Base-by-base conservation (phyloP, 2,113 vertebrate species). In the Anguilla rostrata region DNA sequence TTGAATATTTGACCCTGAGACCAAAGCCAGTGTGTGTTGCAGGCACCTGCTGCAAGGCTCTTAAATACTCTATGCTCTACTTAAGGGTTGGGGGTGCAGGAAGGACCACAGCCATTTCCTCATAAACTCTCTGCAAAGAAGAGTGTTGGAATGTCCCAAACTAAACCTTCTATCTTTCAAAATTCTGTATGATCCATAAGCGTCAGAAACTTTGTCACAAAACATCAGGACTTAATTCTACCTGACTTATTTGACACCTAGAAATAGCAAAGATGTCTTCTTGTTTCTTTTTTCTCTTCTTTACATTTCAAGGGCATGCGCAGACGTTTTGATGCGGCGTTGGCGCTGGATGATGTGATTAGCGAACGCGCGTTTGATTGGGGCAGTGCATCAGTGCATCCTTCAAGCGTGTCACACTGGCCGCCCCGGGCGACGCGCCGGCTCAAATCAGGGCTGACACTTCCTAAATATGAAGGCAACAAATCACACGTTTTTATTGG, bases 391-490 rank as follows among this genome's bases (percentile, higher is more conserved):
- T 95, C 93, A 94, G 94, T 89, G 92, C 92, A 91, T 95, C 94
- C 92, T 89, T 93, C 91, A 93, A 92, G 92, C 92, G 92, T 94
- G 94, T 95, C 94, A 94, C 90, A 85, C 90, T 81, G 91, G 86
- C 90, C 79, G 91, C 94, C 90, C 75, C 46, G 89, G 93, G 93
- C 94, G 87, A 89, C 75, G 82, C 89, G 92, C 92, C 92, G 89
- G 89, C 93, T 95, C 92, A 93, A 93, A 95, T 94, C 92, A 92
- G 92, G 95, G 94, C 92, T 95, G 95, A 95, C 94, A 93, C 91
- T 92, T 90, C 91, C 94, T 93, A 94, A 95, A 95, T 95, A 94
- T 94, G 94, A 95, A 94, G 94, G 95, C 94, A 94, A 94, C 94
- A 95, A 94, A 95, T 95, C 94, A 95, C 94, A 94, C 92, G 89